Percentiles rank a stretch among this genome's conserved stretches.
Evolutionary conservation across 2,113 vertebrate genomes (phyloP).

Genomic region (Catharus bicknelli): DNA sequence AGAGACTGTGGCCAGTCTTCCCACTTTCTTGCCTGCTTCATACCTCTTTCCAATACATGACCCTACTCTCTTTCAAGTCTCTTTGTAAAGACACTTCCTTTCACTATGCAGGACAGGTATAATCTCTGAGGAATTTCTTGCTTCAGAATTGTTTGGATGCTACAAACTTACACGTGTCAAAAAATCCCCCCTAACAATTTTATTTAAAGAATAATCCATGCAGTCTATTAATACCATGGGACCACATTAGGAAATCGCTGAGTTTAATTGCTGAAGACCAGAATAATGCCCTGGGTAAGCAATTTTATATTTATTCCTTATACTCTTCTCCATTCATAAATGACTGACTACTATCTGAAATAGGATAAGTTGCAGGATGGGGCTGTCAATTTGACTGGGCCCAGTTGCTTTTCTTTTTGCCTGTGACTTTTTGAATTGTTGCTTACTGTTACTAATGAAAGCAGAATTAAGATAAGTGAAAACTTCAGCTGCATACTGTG

Average conservation of each 20-base stretch:
- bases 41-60: background rate
- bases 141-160: background rate
- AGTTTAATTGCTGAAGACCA: background rate
- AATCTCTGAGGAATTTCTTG: background rate
- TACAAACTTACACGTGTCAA: rapidly evolving
- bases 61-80: background rate
- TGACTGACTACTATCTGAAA: background rate
- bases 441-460: background rate
- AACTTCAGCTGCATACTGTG: background rate
- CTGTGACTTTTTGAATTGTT: background rate
- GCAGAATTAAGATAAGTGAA: background rate
- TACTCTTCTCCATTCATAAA: background rate
- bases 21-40: background rate
- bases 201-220: background rate
- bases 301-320: background rate
- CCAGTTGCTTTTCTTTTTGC: background rate
- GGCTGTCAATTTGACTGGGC: rapidly evolving
- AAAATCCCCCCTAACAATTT: background rate
- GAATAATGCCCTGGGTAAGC: background rate
- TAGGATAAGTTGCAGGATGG: rapidly evolving
- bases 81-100: background rate
- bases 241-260: background rate
- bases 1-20: background rate
- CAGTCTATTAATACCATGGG: background rate
- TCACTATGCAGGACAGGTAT: background rate